Percentiles rank a stretch among this genome's conserved stretches.
These are phyloP conservation scores for Hoplodrina ambigua DNA, from an alignment of 2,888 invertebrate species.

Conservation along the genomic window DNA sequence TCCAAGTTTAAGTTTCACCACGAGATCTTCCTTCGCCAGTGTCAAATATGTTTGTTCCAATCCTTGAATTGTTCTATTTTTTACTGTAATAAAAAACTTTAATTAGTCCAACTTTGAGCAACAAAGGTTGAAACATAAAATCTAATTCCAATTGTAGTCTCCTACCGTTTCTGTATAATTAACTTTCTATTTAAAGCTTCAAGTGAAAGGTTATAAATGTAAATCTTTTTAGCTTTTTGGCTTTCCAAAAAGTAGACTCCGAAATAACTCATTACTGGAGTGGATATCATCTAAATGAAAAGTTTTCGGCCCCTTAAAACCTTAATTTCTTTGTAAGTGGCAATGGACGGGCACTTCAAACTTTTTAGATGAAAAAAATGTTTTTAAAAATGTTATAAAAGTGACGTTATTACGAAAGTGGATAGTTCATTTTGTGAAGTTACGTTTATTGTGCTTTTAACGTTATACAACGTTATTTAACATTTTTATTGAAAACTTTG, in stretches of 20 bases:
- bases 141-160: conserved; percentile 16
- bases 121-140: conserved; percentile 9
- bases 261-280: conserved; percentile 59
- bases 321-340: conserved; percentile 61
- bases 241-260: conserved; percentile 45
- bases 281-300: conserved; percentile 63
- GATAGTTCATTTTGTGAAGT: conserved; percentile 38
- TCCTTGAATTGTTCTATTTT: neutral
- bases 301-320: conserved; percentile 55
- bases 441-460: conserved; percentile 14
- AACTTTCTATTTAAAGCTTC: conserved; percentile 21
- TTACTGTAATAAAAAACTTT: conserved; percentile 1
- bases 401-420: conserved; percentile 30
- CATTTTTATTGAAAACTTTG: neutral
- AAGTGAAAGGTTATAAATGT: conserved; percentile 47
- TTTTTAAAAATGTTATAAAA: conserved; percentile 43
- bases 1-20: too few species aligned
- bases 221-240: conserved; percentile 53
- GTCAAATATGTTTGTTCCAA: neutral
- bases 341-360: conserved; percentile 52
- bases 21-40: too few species aligned
- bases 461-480: neutral
- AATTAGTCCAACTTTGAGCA: conserved; percentile 6
- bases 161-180: conserved; percentile 5
- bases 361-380: conserved; percentile 57